Base-by-base conservation (phyloP, 2,888 invertebrate species). In the Allolobophora icterica region DNA sequence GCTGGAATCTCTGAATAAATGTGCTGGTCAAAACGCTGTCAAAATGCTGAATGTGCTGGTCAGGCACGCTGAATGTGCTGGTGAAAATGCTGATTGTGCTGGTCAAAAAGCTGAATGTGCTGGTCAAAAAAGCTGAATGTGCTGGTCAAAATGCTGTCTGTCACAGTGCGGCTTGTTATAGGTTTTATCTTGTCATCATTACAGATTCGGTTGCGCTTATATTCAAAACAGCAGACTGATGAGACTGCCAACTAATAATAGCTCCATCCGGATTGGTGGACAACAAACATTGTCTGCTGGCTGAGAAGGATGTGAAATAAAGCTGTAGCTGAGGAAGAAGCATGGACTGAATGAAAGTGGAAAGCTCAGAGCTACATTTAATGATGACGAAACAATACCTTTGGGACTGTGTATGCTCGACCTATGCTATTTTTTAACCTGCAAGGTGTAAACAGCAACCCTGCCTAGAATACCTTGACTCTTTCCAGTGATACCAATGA, bases 101-200 rank as follows among this genome's bases (percentile, higher is more conserved):
- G 42, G 42, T 42, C 1, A 42, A 42, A 42, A 42, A 11, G 42
- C 42, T 17, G 17, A 42, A 42, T 42, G 42, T 42, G 42, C 42
- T 42, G 42, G 52, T 52, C n/a, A 8, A 52, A 52, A 52, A 52
- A 21, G 52, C n/a, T n/a, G 71, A 71, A 71, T n/a, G 71, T 71
- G 30, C n/a, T 71, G 71, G 71, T 71, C 71, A 11, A 71, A n/a
- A 71, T 71, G 71, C n/a, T 71, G 71, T 71, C 71, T 8, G n/a
- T n/a, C 71, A 71, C n/a, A 71, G n/a, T n/a, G 71, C 8, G n/a
- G 30, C 71, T 71, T 71, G 71, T 71, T 30, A 71, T n/a, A 71
- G 71, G n/a, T n/a, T 71, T 71, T n/a, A 71, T 71, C 71, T 71
- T 71, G n/a, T 71, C 30, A 71, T 71, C 71, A 71, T 71, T 71